phyloP scores from a whole-genome alignment of 2,888 invertebrate genomes.

The Celastrina argiolus region DNA sequence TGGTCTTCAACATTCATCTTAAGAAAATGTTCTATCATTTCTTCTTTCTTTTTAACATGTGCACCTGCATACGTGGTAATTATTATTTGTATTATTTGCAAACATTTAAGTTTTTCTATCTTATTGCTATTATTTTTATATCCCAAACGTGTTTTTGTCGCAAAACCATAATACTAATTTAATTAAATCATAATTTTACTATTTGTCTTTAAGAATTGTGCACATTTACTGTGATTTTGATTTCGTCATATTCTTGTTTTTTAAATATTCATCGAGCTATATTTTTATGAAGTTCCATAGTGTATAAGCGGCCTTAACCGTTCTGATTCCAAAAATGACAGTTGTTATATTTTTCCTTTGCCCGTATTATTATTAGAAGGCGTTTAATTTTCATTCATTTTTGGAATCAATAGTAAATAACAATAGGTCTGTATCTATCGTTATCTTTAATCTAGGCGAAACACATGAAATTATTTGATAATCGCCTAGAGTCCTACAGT shows the following conservation, averaged over 20 bases:
- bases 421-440: slow-evolving; percentile 5
- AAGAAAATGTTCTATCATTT: not conserved
- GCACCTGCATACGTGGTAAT: slow-evolving; percentile 9
- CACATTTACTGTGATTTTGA: slow-evolving; percentile 5
- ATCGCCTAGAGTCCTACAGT: not conserved
- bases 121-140: not conserved
- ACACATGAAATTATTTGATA: not conserved
- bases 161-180: not conserved
- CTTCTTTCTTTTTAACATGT: not conserved
- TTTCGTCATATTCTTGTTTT: slow-evolving; percentile 10
- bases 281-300: not conserved
- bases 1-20: not conserved
- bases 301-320: not conserved
- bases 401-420: not conserved
- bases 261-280: not conserved
- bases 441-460: not conserved
- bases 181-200: slow-evolving; percentile 8
- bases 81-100: not conserved
- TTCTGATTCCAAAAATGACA: slow-evolving; percentile 1
- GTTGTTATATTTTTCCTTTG: not conserved
- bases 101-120: not conserved
- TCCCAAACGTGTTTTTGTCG: not conserved
- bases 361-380: not conserved
- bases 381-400: not conserved
- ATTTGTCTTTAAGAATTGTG: slow-evolving; percentile 3